phyloP scores from a whole-genome alignment of 2,113 vertebrate species.

The Neogale vison region DNA sequence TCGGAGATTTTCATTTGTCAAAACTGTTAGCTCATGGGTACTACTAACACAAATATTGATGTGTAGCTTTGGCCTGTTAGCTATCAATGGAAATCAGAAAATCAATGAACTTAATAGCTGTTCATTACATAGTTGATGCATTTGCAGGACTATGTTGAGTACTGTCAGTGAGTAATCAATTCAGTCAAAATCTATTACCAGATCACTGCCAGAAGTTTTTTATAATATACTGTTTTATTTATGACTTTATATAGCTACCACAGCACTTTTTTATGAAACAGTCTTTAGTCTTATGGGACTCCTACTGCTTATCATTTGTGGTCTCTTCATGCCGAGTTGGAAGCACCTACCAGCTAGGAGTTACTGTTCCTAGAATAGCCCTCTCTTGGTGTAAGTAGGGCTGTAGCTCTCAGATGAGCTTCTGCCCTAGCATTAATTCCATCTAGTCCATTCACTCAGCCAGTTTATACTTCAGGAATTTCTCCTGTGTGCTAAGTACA shows the following conservation, averaged over 20 bases:
- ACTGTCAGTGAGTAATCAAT: slow-evolving; percentile 91
- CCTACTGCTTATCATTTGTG: slow-evolving; percentile 27
- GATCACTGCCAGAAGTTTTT: slow-evolving; percentile 82
- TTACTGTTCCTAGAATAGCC: not conserved
- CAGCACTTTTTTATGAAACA: slow-evolving; percentile 36
- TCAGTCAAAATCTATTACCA: slow-evolving; percentile 91
- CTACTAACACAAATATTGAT: slow-evolving; percentile 96
- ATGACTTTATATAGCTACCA: slow-evolving; percentile 62
- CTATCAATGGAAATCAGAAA: slow-evolving; percentile 98
- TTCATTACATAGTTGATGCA: slow-evolving; percentile 95
- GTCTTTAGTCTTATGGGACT: slow-evolving; percentile 30
- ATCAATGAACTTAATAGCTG: slow-evolving; percentile 97
- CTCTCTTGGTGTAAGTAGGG: not conserved
- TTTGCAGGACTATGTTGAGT: slow-evolving; percentile 89
- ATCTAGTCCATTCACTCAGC: not conserved
- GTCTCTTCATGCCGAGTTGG: not conserved
- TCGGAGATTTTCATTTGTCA: slow-evolving; percentile 91
- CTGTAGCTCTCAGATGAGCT: not conserved
- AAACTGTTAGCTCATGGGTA: slow-evolving; percentile 88
- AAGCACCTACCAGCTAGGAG: not conserved
- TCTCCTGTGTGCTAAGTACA: not conserved
- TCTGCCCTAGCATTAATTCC: not conserved
- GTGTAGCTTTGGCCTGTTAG: slow-evolving; percentile 92
- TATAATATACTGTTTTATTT: slow-evolving; percentile 79
- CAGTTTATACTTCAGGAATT: not conserved